Base-by-base conservation (phyloP, 2,797 vertebrate genomes). In the Takifugu rubripes region DNA sequence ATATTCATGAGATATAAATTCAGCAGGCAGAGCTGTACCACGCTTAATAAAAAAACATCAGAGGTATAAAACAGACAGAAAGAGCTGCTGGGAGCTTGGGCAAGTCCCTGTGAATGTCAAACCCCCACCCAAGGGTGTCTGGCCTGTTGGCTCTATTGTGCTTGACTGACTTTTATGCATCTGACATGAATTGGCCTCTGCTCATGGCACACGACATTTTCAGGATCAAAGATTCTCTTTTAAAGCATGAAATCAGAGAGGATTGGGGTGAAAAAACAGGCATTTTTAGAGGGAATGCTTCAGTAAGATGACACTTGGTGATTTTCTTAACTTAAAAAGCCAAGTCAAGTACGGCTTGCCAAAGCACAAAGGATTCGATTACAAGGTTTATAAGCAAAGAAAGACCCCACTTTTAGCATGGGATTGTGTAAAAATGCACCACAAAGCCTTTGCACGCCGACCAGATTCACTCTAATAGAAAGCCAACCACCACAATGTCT, bases 1-100 rank as follows among this genome's bases (percentile, higher is more conserved):
- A 84, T 85, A 88, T 86, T 84, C 78, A 88, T 87, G 80, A 84
- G 65, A 76, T 75, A 76, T 87, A 84, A 87, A 87, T 69, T 50
- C 59, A 57, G 66, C 1, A 5, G 44, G 66, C 66, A 21, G 65
- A 72, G 75, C 77, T 36, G 61, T 45, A 71, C 68, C 17, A 36
- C 58, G 70, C 59, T 60, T 75, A 78, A 82, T 84, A 84, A 89
- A 87, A 36, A 36, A 81, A 67, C 55, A 59, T 79, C 84, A 79
- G 76, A 66, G 72, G 66, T 74, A 64, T 83, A 82, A 82, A 87
- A 83, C 76, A 75, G 63, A 66, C 50, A 61, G 29, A 67, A 66
- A 56, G 56, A 61, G 64, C 68, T 0, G 25, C 59, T 72, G 64
- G 76, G 69, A 75, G 68, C 67, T 55, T 0, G 1, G 68, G 69